Evolutionary conservation across 2,888 invertebrate genomes (phyloP).

Genomic region (Xylota segnis): DNA sequence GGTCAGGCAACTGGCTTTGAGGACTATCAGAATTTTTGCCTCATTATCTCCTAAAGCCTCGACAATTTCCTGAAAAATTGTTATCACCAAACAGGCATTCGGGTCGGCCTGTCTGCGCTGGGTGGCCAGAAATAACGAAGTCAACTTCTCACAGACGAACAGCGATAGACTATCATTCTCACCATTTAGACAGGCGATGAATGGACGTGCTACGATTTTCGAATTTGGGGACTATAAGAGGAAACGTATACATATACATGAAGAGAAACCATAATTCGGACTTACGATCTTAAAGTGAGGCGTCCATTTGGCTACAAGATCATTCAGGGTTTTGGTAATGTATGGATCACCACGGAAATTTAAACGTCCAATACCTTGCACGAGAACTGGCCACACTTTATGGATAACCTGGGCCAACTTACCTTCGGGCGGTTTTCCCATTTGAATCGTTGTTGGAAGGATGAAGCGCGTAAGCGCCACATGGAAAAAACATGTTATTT

Average conservation of each 20-base stretch:
- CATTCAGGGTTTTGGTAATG: constrained; percentile 84
- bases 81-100: constrained; percentile 81
- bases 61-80: constrained; percentile 82
- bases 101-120: constrained; percentile 82
- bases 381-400: constrained; percentile 85
- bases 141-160: constrained; percentile 81
- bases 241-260: neutral
- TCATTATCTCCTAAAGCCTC: constrained; percentile 73
- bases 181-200: constrained; percentile 80
- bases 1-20: constrained; percentile 80
- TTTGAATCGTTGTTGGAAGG: constrained; percentile 85
- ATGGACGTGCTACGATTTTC: constrained; percentile 82
- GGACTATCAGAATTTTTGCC: constrained; percentile 78
- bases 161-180: constrained; percentile 80
- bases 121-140: constrained; percentile 81
- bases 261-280: neutral
- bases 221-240: constrained; percentile 78
- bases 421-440: constrained; percentile 84
- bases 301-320: constrained; percentile 85
- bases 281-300: constrained; percentile 82
- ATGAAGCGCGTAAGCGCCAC: constrained; percentile 85
- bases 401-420: constrained; percentile 85
- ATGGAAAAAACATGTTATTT: constrained; percentile 85
- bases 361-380: constrained; percentile 85
- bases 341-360: constrained; percentile 85